Conservation (phyloP, 1,140 invertebrate genomes). For the Hylaeus anthracinus region DNA sequence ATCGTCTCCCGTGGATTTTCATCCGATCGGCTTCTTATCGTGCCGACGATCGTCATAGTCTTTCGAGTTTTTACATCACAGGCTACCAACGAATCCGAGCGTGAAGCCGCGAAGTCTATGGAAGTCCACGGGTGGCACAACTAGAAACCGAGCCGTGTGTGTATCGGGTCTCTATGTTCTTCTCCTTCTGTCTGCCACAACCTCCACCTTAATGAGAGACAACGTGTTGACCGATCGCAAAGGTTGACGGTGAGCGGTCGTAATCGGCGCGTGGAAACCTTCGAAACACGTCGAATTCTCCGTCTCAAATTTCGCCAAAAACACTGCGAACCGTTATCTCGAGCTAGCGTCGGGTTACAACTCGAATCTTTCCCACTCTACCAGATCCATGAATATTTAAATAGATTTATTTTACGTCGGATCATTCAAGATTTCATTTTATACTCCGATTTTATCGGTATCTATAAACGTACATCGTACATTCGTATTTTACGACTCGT, state of each 20-base stretch:
- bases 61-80: slow-evolving; percentile 47
- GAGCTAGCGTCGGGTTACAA: slow-evolving; percentile 30
- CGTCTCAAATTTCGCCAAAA: slow-evolving; percentile 17
- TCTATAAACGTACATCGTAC: not conserved
- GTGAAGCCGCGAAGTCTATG: slow-evolving; percentile 51
- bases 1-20: slow-evolving; percentile 54
- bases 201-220: slow-evolving; percentile 47
- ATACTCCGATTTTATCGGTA: not conserved
- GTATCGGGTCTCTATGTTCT: not conserved
- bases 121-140: slow-evolving; percentile 49
- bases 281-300: slow-evolving; percentile 40
- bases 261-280: slow-evolving; percentile 20
- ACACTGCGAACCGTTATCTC: slow-evolving; percentile 28
- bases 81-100: slow-evolving; percentile 43
- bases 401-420: not conserved
- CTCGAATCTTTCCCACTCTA: slow-evolving; percentile 2
- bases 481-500: not conserved
- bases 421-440: not conserved
- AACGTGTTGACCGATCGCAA: slow-evolving; percentile 47
- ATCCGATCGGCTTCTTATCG: slow-evolving; percentile 52
- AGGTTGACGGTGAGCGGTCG: slow-evolving; percentile 27
- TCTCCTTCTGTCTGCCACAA: not conserved
- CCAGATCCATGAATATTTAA: slow-evolving; percentile 9
- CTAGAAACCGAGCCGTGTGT: not conserved
- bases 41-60: slow-evolving; percentile 54